Percentiles rank a stretch among this genome's conserved stretches.
phyloP scores from a whole-genome alignment of 2,797 vertebrate species.

The Novumbra hubbsi region DNA sequence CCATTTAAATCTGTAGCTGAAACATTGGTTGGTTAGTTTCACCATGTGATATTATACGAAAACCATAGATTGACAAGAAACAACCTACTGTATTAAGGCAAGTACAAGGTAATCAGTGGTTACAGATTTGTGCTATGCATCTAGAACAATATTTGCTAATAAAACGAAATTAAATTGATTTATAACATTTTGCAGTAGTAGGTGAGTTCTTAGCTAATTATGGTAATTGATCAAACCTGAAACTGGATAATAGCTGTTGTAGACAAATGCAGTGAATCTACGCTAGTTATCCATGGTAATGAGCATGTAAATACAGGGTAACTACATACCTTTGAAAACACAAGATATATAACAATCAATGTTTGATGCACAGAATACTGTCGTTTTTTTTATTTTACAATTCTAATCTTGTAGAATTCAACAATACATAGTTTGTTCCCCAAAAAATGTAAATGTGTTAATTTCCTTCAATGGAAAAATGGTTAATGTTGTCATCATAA shows the following conservation, averaged over 20 bases:
- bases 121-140: neutral
- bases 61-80: neutral
- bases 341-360: neutral
- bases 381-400: neutral
- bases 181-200: neutral
- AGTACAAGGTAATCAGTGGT: neutral
- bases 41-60: neutral
- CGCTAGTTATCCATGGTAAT: no score
- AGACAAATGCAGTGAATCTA: no score
- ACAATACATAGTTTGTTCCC: neutral
- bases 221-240: no score
- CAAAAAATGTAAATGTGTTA: neutral
- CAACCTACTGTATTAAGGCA: neutral
- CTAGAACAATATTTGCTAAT: neutral
- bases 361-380: neutral
- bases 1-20: no score
- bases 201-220: neutral
- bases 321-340: neutral
- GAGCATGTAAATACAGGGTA: neutral
- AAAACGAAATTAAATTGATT: neutral
- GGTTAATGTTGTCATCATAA: neutral
- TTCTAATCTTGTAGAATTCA: neutral
- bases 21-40: neutral
- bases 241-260: no score
- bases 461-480: slow-evolving; percentile 6